Evolutionary conservation across 2,888 invertebrate genomes (phyloP), one percentile per base, ranked within the genome.

Genomic region (Ryuthela nishihirai): DNA sequence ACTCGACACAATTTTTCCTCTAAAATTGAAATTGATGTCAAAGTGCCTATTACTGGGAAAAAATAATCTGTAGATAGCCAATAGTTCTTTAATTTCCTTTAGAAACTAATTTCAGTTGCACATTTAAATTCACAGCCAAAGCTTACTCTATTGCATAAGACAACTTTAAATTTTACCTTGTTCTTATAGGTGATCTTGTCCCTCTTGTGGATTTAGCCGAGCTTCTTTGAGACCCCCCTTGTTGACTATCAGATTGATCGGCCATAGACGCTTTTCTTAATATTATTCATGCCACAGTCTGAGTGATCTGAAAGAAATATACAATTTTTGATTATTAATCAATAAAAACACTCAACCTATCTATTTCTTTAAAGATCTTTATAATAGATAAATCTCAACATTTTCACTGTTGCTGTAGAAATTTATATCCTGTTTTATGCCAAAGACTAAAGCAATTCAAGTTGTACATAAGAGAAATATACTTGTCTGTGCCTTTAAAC

Each of bases 161-260:
- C n/a, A n/a, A n/a, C n/a, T n/a, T n/a, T n/a, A n/a, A 10, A 29
- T 29, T 17, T 34, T 53, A 58, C 58, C 58, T 47, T 21, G 60
- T 60, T 54, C 60, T 60, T 54, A 60, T 54, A 43, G 60, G 60
- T 32, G 60, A 60, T 39, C 60, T 39, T 36, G 49, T 26, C 38
- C 53, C 60, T 47, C 46, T 60, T 48, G 54, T 48, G 46, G 60
- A 54, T 50, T 45, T 54, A 44, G 46, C 49, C 54, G 54, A 42
- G 45, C 54, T 49, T 54, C 52, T 60, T 52, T 54, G 39, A 50
- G 49, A 60, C 60, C 72, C 73, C 72, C 72, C 72, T 69, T 70
- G 67, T 65, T 69, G 70, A 66, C 68, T 66, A 68, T 71, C 70
- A 72, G 71, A 69, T 72, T 71, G 72, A 70, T 72, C 71, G 70